Base-by-base conservation (phyloP, 2,113 vertebrate species). In the Petroica traversi region DNA sequence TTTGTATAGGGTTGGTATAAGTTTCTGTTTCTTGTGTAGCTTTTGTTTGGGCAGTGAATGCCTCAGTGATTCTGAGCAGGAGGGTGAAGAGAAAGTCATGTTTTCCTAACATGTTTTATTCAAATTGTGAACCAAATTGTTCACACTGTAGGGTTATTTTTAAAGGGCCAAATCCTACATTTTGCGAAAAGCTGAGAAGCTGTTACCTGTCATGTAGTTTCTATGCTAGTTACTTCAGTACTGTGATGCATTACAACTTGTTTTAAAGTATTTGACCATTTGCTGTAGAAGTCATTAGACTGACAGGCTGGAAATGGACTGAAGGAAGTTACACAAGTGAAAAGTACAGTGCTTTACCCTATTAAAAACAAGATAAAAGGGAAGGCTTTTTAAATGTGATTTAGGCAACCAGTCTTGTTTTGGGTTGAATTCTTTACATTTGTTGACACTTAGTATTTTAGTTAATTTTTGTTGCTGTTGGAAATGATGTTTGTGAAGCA, bases 31-130 rank as follows among this genome's bases (percentile, higher is more conserved):
- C 63, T 63, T 63, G 8, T n/a, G 2, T 31, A 17, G 62, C 20
- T 66, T 10, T 55, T 83, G 6, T 49, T 84, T 0, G 0, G 11
- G 25, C 33, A 64, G 26, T 31, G 28, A 84, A 34, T 17, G 13
- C 34, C 19, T 81, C 20, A 9, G 1, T 55, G 54, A 17, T 33
- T 73, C 49, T 41, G 22, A 58, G 57, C 45, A 68, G 55, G 45
- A 91, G 26, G 5, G 3, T 34, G 31, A 59, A 6, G 12, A 15
- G 5, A 19, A 63, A 75, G 43, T 75, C 3, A 11, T n/a, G 8
- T 75, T 94, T 88, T 75, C 20, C 25, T 67, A 33, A 28, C 1
- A 1, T 36, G 31, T 49, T 74, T 75, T 79, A 40, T 40, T 36
- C 36, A 19, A 23, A n/a, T 66, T 71, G 11, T 68, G 36, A 66